A percentile compares a stretch with the other conserved stretches of the same genome.
These are phyloP conservation scores for Lasaia peninsularis DNA, from an alignment of 1,140 invertebrate species.

Conservation along the genomic window DNA sequence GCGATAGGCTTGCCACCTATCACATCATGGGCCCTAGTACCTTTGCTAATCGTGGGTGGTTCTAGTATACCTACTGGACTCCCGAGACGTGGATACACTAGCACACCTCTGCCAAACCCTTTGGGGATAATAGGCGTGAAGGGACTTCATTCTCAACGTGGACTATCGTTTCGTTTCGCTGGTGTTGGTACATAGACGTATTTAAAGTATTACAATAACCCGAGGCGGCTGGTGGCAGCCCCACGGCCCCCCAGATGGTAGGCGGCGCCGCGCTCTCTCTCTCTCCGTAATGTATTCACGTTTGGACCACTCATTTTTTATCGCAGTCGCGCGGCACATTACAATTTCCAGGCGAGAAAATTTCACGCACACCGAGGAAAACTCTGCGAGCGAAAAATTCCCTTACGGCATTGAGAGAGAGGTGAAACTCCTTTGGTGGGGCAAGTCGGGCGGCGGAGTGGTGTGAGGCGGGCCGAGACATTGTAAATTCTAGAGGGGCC, in stretches of 20 bases:
- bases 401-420: background rate
- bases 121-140: too few relatives aligned
- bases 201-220: too few relatives aligned
- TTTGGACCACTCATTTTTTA: slow-evolving; percentile 72
- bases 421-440: slow-evolving; percentile 5
- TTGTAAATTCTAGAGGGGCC: slow-evolving; percentile 59
- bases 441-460: slow-evolving; percentile 27
- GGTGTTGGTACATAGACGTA: too few relatives aligned
- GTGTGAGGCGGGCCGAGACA: slow-evolving; percentile 40
- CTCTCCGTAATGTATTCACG: slow-evolving; percentile 70
- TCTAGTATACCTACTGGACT: too few relatives aligned
- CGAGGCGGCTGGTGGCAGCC: background rate
- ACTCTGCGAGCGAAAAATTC: slow-evolving; percentile 14
- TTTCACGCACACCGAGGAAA: slow-evolving; percentile 50
- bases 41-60: too few relatives aligned
- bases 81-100: too few relatives aligned
- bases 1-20: too few relatives aligned
- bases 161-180: too few relatives aligned
- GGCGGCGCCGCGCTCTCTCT: slow-evolving; percentile 41
- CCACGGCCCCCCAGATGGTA: background rate
- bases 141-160: too few relatives aligned
- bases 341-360: slow-evolving; percentile 74
- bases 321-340: slow-evolving; percentile 69
- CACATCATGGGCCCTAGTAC: too few relatives aligned
- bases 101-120: too few relatives aligned